A percentile compares a stretch with the other conserved stretches of the same genome.
Evolutionary conservation across 2,113 vertebrate species (phyloP).

Genomic region (Tonatia bakeri): DNA sequence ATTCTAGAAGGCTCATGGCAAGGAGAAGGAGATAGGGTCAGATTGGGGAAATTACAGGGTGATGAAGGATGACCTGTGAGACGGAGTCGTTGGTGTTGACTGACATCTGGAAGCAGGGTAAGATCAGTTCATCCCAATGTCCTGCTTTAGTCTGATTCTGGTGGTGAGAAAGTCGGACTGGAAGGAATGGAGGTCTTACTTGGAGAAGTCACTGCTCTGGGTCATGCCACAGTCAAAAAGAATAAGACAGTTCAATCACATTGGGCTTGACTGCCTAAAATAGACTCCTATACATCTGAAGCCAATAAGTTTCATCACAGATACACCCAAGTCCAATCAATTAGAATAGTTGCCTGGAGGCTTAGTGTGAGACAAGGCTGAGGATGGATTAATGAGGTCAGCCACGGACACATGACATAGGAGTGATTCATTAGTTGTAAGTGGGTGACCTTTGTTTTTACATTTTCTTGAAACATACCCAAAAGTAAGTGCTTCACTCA

Average conservation of each 20-base stretch:
- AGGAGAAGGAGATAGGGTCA: neutral
- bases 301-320: neutral
- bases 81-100: neutral
- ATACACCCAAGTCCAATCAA: neutral
- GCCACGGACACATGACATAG: neutral
- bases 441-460: neutral
- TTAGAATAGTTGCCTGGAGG: neutral
- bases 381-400: neutral
- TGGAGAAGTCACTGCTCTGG: neutral
- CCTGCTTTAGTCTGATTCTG: neutral
- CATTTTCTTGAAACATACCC: neutral
- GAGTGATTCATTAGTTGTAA: neutral
- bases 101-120: neutral
- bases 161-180: neutral
- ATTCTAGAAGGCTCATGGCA: neutral
- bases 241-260: neutral
- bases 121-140: neutral
- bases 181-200: neutral
- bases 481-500: neutral
- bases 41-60: neutral
- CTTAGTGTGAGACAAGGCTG: neutral
- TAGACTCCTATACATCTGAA: neutral
- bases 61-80: neutral
- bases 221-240: neutral
- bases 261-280: neutral